Conservation (phyloP, 53 echinoderm and acorn worm species). For the Temnopleurus reevesii region DNA sequence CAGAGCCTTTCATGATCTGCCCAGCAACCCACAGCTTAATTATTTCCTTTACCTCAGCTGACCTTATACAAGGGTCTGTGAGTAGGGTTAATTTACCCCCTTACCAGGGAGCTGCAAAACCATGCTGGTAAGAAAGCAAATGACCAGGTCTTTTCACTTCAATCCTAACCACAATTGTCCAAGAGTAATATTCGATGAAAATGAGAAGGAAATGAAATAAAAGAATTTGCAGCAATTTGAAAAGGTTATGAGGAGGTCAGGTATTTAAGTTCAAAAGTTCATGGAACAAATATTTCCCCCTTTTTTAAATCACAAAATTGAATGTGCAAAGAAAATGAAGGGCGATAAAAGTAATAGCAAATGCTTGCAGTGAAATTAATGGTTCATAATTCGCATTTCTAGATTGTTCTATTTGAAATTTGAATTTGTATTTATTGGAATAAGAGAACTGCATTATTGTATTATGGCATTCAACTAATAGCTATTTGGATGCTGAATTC, state of each 20-base stretch:
- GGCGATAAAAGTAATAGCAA: background rate
- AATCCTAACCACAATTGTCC: background rate
- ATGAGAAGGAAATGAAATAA: constrained; percentile 1
- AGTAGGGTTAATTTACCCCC: background rate
- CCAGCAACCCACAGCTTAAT: background rate
- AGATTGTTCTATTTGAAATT: too few species aligned
- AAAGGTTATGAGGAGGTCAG: background rate
- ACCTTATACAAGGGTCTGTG: background rate
- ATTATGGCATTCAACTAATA: too few species aligned
- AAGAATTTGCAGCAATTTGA: background rate
- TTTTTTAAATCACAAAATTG: too few species aligned
- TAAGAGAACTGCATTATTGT: too few species aligned
- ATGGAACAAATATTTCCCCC: too few species aligned
- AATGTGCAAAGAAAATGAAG: too few species aligned
- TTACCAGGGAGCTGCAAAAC: background rate
- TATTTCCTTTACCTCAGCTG: constrained; percentile 14
- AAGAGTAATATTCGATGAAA: background rate
- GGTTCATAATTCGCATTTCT: too few species aligned
- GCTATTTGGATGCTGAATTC: too few species aligned
- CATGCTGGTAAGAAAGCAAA: constrained; percentile 11
- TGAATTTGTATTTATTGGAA: too few species aligned
- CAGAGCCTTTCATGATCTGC: background rate
- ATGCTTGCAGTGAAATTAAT: background rate
- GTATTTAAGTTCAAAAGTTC: background rate
- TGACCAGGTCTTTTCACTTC: background rate